Evolutionary conservation across 2,113 vertebrate species (phyloP).

Genomic region (Phylloscopus trochiloides): DNA sequence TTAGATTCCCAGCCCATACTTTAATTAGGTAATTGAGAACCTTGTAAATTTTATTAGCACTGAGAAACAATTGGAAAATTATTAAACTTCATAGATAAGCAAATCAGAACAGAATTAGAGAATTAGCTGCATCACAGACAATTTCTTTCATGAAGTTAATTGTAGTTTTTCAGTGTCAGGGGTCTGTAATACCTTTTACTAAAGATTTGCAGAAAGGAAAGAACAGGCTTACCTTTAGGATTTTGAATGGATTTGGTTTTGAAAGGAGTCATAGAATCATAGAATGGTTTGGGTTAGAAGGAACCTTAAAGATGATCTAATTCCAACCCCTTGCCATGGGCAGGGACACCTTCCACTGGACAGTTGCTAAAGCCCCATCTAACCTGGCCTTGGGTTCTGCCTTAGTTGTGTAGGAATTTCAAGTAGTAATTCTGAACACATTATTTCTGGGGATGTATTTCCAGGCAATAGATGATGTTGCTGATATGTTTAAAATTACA

Average conservation of each 20-base stretch:
- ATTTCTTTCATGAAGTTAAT: neutral
- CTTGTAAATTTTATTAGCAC: neutral
- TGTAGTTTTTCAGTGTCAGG: neutral
- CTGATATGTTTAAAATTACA: neutral
- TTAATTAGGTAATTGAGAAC: neutral
- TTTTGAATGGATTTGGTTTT: neutral
- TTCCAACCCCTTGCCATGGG: neutral
- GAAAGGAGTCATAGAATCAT: neutral
- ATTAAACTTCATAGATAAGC: conserved; percentile 3
- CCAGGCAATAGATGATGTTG: neutral
- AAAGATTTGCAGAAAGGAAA: neutral
- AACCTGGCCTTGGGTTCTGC: neutral
- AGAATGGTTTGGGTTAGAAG: neutral
- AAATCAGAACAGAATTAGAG: neutral
- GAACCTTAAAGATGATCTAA: neutral
- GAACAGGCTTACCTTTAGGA: neutral
- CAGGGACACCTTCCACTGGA: neutral
- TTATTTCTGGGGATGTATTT: neutral
- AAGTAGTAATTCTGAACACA: neutral
- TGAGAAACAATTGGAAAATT: neutral
- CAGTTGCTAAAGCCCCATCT: neutral
- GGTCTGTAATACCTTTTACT: neutral
- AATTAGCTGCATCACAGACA: neutral
- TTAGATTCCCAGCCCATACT: neutral
- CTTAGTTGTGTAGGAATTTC: neutral